phyloP scores from a whole-genome alignment of 2,888 invertebrate species.

The Fissipunctia ypsillon region DNA sequence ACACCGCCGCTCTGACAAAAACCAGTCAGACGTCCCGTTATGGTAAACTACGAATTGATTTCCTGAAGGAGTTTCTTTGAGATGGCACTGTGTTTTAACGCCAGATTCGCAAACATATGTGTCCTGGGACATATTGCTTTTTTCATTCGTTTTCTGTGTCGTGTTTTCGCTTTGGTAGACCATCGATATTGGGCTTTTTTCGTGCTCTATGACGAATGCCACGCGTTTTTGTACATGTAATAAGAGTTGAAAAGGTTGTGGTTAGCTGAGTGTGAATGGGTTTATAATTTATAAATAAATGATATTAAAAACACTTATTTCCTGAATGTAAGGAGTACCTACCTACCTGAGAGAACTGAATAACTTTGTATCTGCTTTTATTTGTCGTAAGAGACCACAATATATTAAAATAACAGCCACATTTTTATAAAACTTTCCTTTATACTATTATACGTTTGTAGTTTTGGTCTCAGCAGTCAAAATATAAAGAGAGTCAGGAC shows the following conservation, averaged over 20 bases:
- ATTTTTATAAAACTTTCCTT: too few relatives aligned
- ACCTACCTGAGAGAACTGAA: not conserved
- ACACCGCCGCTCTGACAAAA: conserved; percentile 75
- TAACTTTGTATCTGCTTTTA: not conserved
- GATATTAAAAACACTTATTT: not conserved
- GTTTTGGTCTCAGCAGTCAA: too few relatives aligned
- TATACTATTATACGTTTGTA: too few relatives aligned
- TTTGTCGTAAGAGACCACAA: too few relatives aligned
- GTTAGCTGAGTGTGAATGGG: conserved; percentile 52
- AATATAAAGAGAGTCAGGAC: too few relatives aligned
- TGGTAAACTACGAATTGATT: conserved; percentile 86
- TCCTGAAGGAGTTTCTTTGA: conserved; percentile 78
- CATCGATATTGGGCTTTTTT: conserved; percentile 81
- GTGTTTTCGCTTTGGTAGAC: conserved; percentile 80
- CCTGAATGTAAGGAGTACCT: not conserved
- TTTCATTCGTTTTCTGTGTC: conserved; percentile 83
- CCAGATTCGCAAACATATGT: conserved; percentile 82
- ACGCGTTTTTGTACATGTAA: conserved; percentile 73
- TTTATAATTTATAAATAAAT: conserved; percentile 26
- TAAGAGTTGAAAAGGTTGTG: conserved; percentile 65
- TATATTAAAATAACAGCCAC: too few relatives aligned
- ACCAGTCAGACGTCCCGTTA: conserved; percentile 77
- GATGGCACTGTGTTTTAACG: conserved; percentile 81
- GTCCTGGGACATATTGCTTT: conserved; percentile 84
- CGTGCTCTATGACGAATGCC: conserved; percentile 76